Evolutionary conservation across 2,888 invertebrate species (phyloP).

Genomic region (Drosophila cracens): DNA sequence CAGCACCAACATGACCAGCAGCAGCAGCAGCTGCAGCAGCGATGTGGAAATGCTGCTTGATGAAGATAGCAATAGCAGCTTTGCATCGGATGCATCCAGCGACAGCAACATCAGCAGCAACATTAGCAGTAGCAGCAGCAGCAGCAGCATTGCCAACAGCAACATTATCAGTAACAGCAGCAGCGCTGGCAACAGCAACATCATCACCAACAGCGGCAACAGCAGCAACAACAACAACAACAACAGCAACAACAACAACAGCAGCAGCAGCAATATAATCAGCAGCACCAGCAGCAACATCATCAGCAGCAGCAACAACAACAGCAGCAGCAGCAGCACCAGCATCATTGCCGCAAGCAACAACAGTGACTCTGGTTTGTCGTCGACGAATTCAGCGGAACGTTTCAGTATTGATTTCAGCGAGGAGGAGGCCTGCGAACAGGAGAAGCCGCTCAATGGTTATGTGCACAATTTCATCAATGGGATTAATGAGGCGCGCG

Average conservation of each 20-base stretch:
- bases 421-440: slow-evolving; percentile 80
- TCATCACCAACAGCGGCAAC: slow-evolving; percentile 48
- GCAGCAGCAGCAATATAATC: slow-evolving; percentile 44
- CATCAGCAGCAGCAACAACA: slow-evolving; percentile 58
- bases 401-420: slow-evolving; percentile 82
- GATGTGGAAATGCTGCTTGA: slow-evolving; percentile 62
- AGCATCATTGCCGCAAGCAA: slow-evolving; percentile 4
- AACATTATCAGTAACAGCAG: slow-evolving; percentile 9
- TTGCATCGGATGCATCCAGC: slow-evolving; percentile 56
- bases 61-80: slow-evolving; percentile 75
- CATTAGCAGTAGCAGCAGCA: not conserved
- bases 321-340: slow-evolving; percentile 10
- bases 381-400: slow-evolving; percentile 57
- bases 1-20: not conserved
- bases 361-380: slow-evolving; percentile 59
- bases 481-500: slow-evolving; percentile 79
- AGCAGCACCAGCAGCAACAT: slow-evolving; percentile 42
- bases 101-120: not conserved
- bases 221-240: not conserved
- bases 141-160: not conserved
- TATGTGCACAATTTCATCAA: slow-evolving; percentile 84
- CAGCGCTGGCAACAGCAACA: slow-evolving; percentile 1
- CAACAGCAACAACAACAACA: slow-evolving; percentile 33
- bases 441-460: slow-evolving; percentile 83
- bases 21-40: not conserved